These are phyloP conservation scores for Leptocoma aspasia DNA, from an alignment of 2,113 vertebrate genomes.

Conservation along the genomic window DNA sequence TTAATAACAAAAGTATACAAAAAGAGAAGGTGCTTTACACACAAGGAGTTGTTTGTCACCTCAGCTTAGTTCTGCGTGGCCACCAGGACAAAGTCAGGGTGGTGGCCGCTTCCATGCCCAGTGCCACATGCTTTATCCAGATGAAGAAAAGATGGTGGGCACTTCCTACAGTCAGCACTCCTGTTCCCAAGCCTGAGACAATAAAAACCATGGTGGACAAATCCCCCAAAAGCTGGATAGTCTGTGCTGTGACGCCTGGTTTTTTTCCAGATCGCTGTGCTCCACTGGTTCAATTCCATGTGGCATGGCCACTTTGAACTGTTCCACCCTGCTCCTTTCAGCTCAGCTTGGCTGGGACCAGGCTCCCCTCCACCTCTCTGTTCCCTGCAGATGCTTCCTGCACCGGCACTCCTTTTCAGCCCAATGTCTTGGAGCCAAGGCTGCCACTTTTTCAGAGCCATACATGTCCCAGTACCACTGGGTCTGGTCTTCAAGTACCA, in stretches of 20 bases:
- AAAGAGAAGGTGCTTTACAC: not conserved
- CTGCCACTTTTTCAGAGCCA: not conserved
- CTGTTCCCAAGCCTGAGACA: not conserved
- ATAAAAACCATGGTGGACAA: not conserved
- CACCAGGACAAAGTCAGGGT: fast-evolving
- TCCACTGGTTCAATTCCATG: not conserved
- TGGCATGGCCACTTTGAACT: not conserved
- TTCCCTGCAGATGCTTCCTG: fast-evolving
- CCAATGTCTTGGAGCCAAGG: not conserved
- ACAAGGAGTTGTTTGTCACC: not conserved
- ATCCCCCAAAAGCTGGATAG: not conserved
- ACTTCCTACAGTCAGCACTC: not conserved
- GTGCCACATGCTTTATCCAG: not conserved
- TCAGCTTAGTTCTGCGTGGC: not conserved
- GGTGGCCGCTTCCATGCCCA: fast-evolving
- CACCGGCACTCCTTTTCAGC: fast-evolving
- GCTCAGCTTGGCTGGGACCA: not conserved
- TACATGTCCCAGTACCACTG: too few relatives aligned
- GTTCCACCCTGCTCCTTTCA: not conserved
- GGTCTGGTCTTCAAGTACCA: too few relatives aligned
- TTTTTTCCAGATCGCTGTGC: fast-evolving
- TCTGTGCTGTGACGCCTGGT: not conserved
- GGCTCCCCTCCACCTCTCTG: not conserved
- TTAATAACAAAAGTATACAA: not conserved
- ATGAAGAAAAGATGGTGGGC: not conserved